Evolutionary conservation across 2,797 vertebrate genomes (phyloP), one percentile per base, ranked within the genome.

Genomic region (Glossophaga mutica): DNA sequence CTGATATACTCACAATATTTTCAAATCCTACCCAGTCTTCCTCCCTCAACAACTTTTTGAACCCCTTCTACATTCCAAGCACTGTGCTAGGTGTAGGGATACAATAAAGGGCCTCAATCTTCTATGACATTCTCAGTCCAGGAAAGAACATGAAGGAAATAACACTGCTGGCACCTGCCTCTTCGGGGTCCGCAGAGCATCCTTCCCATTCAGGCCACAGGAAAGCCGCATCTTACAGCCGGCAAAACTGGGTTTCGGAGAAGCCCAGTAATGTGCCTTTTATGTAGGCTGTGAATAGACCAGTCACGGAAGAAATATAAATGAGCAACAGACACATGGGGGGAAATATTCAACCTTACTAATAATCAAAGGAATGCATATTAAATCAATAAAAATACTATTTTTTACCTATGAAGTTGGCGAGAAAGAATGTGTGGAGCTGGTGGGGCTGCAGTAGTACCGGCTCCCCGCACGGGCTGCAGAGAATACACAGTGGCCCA

Each of bases 1-100:
- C 87, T 94, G 87, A 89, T 86, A 59, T 44, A 26, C 39, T 81
- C 52, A 91, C 73, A 92, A 77, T 65, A 15, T 74, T 95, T 91
- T 77, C 55, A 79, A 82, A 74, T 94, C 14, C 39, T 59, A 79
- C 19, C 74, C 78, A 11, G 57, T 90, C 67, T 68, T 91, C 74
- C n/a, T 68, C 82, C 46, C 83, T 95, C 18, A 88, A 87, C 93
- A 92, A 14, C 55, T 57, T 76, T 82, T n/a, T 76, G 89, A 89
- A 67, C n/a, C 16, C 21, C 29, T 76, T 74, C n/a, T 67, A 16
- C 48, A 39, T 24, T 77, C 76, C 74, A 92, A 95, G 46, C 70
- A 44, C 62, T 50, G 21, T 57, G 76, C 48, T 55, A 83, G 81
- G 29, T 82, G 46, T 52, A 32, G 32, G 59, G 4, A 29, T 78